Base-by-base conservation (phyloP, 2,888 invertebrate species). In the Drosophila kambysellisi region DNA sequence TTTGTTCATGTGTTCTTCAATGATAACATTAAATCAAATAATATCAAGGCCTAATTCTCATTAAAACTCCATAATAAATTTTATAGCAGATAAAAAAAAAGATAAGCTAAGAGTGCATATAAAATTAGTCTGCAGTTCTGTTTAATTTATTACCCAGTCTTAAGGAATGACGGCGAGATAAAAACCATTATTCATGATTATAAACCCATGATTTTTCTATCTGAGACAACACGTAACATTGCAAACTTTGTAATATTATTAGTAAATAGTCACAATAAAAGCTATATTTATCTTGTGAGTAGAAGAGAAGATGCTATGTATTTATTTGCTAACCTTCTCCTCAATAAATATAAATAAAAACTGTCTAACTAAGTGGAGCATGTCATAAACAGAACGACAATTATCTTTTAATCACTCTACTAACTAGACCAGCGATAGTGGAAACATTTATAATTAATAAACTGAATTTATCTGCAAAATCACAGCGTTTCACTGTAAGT, bases 331-430 rank as follows among this genome's bases (percentile, higher is more conserved):
- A 58, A 58, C 43, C 33, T 58, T 25, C 12, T 25, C 52, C 32
- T 51, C 25, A 46, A 46, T 25, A 46, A 15, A 46, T 25, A 25
- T 25, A 46, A 25, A 25, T 25, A 25, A 15, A 46, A 25, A 15
- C 20, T 35, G 33, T 50, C 39, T 32, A 9, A 37, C 9, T 4
- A 66, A 52, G 17, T 66, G 25, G 67, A 9, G 30, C 67, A 67
- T 12, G 67, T n/a, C 30, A 33, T 48, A 53, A 37, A 66, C 46
- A 25, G 8, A 39, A 30, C 39, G 39, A 41, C 29, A 57, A n/a
- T 30, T 39, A 56, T 39, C 37, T 56, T 56, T 56, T 39, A 37
- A 56, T 37, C 12, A 29, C 37, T n/a, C 12, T 56, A 9, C 56
- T 3, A 29, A 50, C 29, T 50, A 12, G 35, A 20, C 20, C 29